Evolutionary conservation across 2,797 vertebrate genomes (phyloP), one percentile per base, ranked within the genome.

Genomic region (Schizopygopsis malacanthus): DNA sequence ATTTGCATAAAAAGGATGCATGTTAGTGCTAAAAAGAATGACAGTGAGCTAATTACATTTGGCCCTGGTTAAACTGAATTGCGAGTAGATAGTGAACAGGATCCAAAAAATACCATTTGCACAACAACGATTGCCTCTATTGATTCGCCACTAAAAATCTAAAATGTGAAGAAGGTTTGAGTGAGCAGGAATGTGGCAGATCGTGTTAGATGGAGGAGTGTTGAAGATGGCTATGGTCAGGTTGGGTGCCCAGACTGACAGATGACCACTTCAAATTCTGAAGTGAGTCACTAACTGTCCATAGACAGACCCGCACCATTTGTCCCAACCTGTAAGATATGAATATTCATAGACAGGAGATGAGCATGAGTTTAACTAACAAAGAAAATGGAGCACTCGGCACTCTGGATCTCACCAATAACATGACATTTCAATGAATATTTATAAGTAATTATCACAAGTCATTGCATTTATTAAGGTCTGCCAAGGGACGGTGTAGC

Each of bases 261-360:
- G 86, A 93, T 87, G 87, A 90, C 89, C 85, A 79, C 90, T 91
- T 91, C 79, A 89, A 37, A 89, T 90, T 79, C 72, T 85, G 80
- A 69, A 28, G 50, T 79, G 65, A 43, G 28, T 89, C 79, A 87
- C 86, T 52, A 84, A 87, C 79, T 77, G 77, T 87, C 87, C 82
- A 88, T 85, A 87, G 85, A 90, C 84, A 91, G 82, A 47, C 25
- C 81, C 41, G 11, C 50, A 28, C 86, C 79, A 86, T 88, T 89
- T 87, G 79, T 91, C 83, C 50, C 43, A 85, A 59, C 86, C 75
- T 82, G 76, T 65, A 78, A 13, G 41, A 86, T 84, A 81, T 83
- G 85, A 94, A 93, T 94, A 94, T 93, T 94, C 87, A 93, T 91
- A 84, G 52, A 25, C 47, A 25, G 87, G 91, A 92, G 89, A 88